Evolutionary conservation across 2,888 invertebrate species (phyloP), one percentile per base, ranked within the genome.

Genomic region (Scaeva pyrastri): DNA sequence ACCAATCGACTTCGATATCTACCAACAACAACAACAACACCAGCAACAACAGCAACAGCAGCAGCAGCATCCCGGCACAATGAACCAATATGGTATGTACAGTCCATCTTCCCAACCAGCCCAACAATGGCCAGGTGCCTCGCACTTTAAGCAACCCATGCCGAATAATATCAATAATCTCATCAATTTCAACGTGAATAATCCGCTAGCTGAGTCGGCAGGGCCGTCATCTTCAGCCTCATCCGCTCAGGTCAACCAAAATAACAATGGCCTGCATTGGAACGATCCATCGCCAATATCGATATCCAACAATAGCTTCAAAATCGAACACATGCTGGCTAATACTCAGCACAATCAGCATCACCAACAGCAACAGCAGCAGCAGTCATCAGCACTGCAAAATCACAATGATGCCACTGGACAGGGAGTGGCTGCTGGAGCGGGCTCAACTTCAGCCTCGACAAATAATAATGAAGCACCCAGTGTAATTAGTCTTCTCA

Each of bases 401-500:
- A 82, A 78, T 58, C 70, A 71, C 56, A 79, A 79, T 45, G 62
- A 74, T 41, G 62, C 11, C 3, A 55, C 19, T 64, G 75, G 36
- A 39, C 73, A 58, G 11, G 75, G 21, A 83, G 80, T 45, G 72
- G 60, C 16, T 62, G 64, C 36, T 75, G 50, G n/a, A 73, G 73
- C 56, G 86, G 88, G 55, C 87, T 86, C 80, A 43, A 73, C 45
- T 43, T 52, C 52, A 50, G 36, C 58, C 36, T 71, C 70, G 7
- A 64, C 71, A 75, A 89, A 88, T 52, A 90, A 91, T 58, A 90
- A 91, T 72, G 90, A 91, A 70, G 91, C 91, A 62, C 91, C 91
- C 48, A 91, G 91, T 89, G 82, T 92, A 72, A 92, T 91, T 88
- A 93, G 91, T 82, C 90, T 93, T 55, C 83, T 93, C 26, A 93